Percentiles rank a stretch among this genome's conserved stretches.
Evolutionary conservation across 2,113 vertebrate genomes (phyloP).

Genomic region (Diadophis punctatus): DNA sequence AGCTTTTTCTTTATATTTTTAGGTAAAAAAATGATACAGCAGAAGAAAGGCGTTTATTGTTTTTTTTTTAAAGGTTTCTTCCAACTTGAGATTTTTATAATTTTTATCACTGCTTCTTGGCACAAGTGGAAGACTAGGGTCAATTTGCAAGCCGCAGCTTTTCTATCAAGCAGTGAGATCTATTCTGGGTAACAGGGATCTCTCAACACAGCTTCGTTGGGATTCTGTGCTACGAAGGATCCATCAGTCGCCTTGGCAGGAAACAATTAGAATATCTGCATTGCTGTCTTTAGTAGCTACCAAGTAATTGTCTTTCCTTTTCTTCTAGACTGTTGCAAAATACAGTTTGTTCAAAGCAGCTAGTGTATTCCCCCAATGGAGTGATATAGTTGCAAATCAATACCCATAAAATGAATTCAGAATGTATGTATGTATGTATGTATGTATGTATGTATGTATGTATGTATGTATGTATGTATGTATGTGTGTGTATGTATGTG

Average conservation of each 20-base stretch:
- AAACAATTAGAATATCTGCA: slow-evolving; percentile 49
- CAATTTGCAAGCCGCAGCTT: background rate
- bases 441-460: too few species aligned
- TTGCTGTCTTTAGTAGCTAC: slow-evolving; percentile 30
- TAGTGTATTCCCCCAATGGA: slow-evolving; percentile 27
- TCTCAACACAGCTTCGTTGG: slow-evolving; percentile 24
- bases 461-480: too few species aligned
- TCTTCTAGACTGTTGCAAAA: slow-evolving; percentile 29
- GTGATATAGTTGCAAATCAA: slow-evolving; percentile 37
- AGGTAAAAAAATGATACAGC: background rate
- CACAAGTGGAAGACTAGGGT: slow-evolving; percentile 18
- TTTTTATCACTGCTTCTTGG: background rate
- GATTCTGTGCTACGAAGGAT: slow-evolving; percentile 28
- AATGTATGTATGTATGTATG: slow-evolving; percentile 25
- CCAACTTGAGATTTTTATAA: background rate
- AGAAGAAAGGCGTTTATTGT: background rate
- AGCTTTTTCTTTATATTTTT: slow-evolving; percentile 9
- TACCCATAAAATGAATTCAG: slow-evolving; percentile 51
- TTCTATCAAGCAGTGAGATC: slow-evolving; percentile 18
- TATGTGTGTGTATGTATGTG: background rate
- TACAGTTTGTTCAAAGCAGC: slow-evolving; percentile 38
- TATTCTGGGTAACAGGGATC: slow-evolving; percentile 41
- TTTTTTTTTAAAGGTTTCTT: background rate
- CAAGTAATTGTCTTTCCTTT: slow-evolving; percentile 35
- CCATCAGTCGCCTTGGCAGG: slow-evolving; percentile 18